A percentile compares a stretch with the other conserved stretches of the same genome.
These are phyloP conservation scores for Drosophila peninsularis DNA, from an alignment of 2,888 invertebrate genomes.

Conservation along the genomic window DNA sequence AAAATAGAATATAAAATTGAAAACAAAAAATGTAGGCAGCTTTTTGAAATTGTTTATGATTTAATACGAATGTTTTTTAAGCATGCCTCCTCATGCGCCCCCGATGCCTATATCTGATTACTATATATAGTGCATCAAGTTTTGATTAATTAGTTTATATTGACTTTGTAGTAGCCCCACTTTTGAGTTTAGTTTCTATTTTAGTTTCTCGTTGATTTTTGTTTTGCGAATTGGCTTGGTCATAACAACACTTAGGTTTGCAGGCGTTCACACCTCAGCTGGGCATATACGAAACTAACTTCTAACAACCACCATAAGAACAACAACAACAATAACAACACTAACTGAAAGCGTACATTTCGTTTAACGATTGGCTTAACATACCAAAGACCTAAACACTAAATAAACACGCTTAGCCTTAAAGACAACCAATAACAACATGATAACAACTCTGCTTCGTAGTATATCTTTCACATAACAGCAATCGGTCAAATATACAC, in stretches of 20 bases:
- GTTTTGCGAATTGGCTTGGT: slow-evolving; percentile 55
- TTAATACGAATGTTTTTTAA: slow-evolving; percentile 43
- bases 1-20: background rate
- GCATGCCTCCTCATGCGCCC: slow-evolving; percentile 49
- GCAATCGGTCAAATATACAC: background rate
- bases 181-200: slow-evolving; percentile 18
- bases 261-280: slow-evolving; percentile 36
- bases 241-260: slow-evolving; percentile 40
- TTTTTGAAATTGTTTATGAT: slow-evolving; percentile 31
- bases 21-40: slow-evolving; percentile 40
- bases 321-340: slow-evolving; percentile 26
- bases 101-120: background rate
- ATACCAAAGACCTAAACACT: slow-evolving; percentile 18
- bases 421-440: slow-evolving; percentile 29
- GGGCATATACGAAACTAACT: slow-evolving; percentile 28
- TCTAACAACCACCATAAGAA: slow-evolving; percentile 18
- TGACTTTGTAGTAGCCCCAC: slow-evolving; percentile 29
- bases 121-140: slow-evolving; percentile 5
- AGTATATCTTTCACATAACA: slow-evolving; percentile 14
- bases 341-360: slow-evolving; percentile 27
- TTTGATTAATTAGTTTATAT: slow-evolving; percentile 14
- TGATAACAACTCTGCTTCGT: slow-evolving; percentile 16
- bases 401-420: slow-evolving; percentile 16
- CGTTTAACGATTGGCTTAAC: slow-evolving; percentile 35
- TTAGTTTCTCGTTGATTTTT: slow-evolving; percentile 36